These are phyloP conservation scores for Oryzias javanicus DNA, from an alignment of 2,113 vertebrate species.

Conservation along the genomic window DNA sequence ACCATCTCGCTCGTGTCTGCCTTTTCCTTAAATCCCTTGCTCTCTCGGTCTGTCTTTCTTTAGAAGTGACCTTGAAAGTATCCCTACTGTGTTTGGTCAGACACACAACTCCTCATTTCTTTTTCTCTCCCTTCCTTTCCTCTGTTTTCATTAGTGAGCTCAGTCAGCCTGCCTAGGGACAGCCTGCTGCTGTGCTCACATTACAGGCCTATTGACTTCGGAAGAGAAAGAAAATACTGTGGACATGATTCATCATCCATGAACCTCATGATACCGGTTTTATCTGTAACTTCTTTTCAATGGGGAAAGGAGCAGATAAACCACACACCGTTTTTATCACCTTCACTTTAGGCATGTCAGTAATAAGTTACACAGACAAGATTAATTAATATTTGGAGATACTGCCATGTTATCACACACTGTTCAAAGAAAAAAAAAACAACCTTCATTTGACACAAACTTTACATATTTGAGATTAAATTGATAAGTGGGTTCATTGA, in stretches of 20 bases:
- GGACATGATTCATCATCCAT: conserved; percentile 75
- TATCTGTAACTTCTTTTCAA: conserved; percentile 69
- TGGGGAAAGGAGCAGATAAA: conserved; percentile 63
- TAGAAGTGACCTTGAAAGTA: conserved; percentile 76
- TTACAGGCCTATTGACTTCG: conserved; percentile 75
- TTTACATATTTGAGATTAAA: conserved; percentile 28
- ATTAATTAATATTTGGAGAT: conserved; percentile 76
- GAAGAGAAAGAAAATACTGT: conserved; percentile 66
- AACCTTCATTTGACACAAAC: conserved; percentile 50
- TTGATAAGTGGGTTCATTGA: conserved; percentile 17
- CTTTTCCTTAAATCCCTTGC: conserved; percentile 34
- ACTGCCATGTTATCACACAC: conserved; percentile 44
- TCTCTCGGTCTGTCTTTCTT: conserved; percentile 40
- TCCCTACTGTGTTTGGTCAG: conserved; percentile 63
- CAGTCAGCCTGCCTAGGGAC: conserved; percentile 66
- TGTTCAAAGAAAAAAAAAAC: conserved; percentile 37
- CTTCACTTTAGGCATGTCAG: conserved; percentile 70
- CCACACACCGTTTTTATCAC: conserved; percentile 62
- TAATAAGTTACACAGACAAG: conserved; percentile 63
- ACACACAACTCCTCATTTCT: conserved; percentile 53
- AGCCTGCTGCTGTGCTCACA: conserved; percentile 66
- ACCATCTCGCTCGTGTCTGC: conserved; percentile 29
- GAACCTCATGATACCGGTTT: conserved; percentile 71
- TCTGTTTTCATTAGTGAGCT: conserved; percentile 73
- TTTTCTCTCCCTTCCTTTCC: conserved; percentile 43